These are phyloP conservation scores for Kradibia gibbosae DNA, from an alignment of 1,140 invertebrate species.

Conservation along the genomic window DNA sequence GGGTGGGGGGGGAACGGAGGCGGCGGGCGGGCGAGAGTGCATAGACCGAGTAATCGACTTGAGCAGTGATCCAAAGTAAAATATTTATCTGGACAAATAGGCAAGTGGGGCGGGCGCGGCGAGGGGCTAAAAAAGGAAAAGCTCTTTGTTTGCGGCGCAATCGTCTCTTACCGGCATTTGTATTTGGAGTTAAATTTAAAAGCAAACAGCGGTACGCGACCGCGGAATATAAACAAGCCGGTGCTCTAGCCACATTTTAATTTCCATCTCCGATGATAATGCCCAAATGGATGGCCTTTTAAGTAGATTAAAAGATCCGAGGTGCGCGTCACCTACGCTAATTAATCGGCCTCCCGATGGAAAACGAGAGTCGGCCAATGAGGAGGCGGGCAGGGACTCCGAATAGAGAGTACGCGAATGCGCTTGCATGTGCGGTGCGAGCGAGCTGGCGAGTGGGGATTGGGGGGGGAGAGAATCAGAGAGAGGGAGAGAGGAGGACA, in stretches of 20 bases:
- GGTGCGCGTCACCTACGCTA: constrained; percentile 62
- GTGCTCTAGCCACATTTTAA: constrained; percentile 66
- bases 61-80: constrained; percentile 22
- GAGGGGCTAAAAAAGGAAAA: not conserved
- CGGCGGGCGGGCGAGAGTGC: not conserved
- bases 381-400: not conserved
- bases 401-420: no score
- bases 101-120: not conserved
- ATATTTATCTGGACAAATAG: constrained; percentile 24
- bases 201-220: constrained; percentile 62
- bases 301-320: constrained; percentile 72
- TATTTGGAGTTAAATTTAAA: constrained; percentile 23
- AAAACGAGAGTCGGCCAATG: not conserved
- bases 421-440: no score
- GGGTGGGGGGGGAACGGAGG: not conserved
- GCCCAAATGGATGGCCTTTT: constrained; percentile 71
- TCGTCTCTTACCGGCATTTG: constrained; percentile 2
- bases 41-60: constrained; percentile 12
- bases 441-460: no score
- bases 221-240: constrained; percentile 65
- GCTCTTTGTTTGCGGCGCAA: constrained; percentile 12
- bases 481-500: no score
- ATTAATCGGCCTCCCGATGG: constrained; percentile 67
- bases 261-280: constrained; percentile 71
- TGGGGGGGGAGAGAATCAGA: no score